Base-by-base conservation (phyloP, 2,113 vertebrate genomes). In the Tichodroma muraria region DNA sequence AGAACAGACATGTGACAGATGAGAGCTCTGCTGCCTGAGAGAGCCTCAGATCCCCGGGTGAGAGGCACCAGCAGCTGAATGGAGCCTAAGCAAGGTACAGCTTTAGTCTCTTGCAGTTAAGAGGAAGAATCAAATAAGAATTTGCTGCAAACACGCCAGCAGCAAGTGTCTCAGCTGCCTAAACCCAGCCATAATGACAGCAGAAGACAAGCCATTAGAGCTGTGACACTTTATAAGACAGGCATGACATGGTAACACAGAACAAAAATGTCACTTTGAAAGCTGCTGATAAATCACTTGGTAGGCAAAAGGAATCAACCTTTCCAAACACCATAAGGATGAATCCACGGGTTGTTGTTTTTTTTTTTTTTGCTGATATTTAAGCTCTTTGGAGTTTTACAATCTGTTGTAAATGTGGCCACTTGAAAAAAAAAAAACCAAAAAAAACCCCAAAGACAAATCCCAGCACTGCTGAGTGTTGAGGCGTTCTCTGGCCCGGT, bases 141-240 rank as follows among this genome's bases (percentile, higher is more conserved):
- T 54, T 69, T 59, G 81, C 94, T 31, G 75, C 45, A 63, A 73
- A 87, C 45, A 64, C 0, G 35, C 71, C 4, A 14, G 90, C 78
- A 92, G 94, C 70, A 28, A 78, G 47, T 37, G 84, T 60, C 80
- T 88, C 52, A 68, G 69, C 81, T 57, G 76, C 73, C 92, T 93
- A 1, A 92, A 84, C 5, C 38, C 61, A 81, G 56, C 53, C 69
- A n/a, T 4, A 6, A 18, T 37, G 92, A 91, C 93, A 95, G 20
- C 65, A 88, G 25, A 49, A 94, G 93, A 96, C 71, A 90, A 77
- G 85, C 10, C 24, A 92, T 83, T 95, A 83, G 64, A 95, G 89
- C 76, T 68, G 82, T 70, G 91, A 94, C 91, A 85, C 89, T 65
- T 79, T 2, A 1, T 35, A 18, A 89, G 81, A 91, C 85, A 91